Conservation (phyloP, 1,140 invertebrate genomes). For the Lithobius niger region DNA sequence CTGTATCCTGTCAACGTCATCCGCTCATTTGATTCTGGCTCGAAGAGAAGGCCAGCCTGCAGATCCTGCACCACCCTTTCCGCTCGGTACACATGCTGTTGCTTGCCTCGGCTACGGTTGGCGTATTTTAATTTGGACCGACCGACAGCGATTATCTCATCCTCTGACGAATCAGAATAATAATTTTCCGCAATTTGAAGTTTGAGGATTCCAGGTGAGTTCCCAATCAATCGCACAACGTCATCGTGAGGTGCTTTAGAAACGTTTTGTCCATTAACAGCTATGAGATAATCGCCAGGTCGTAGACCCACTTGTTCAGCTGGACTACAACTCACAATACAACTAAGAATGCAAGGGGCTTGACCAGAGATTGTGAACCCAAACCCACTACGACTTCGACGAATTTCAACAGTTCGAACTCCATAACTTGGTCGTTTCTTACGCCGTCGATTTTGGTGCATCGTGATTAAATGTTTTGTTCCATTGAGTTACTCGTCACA, state of each 20-base stretch:
- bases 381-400: slow-evolving; percentile 68
- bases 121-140: slow-evolving; percentile 44
- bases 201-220: slow-evolving; percentile 58
- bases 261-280: slow-evolving; percentile 79
- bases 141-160: slow-evolving; percentile 41
- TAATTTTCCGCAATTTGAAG: slow-evolving; percentile 80
- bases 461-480: too few relatives aligned
- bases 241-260: slow-evolving; percentile 80
- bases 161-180: slow-evolving; percentile 60
- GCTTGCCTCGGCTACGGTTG: slow-evolving; percentile 34
- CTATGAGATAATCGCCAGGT: slow-evolving; percentile 78
- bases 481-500: too few relatives aligned
- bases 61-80: slow-evolving; percentile 39
- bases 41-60: slow-evolving; percentile 24
- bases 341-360: slow-evolving; percentile 75
- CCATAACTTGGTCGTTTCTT: slow-evolving; percentile 66
- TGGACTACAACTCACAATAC: slow-evolving; percentile 68
- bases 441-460: slow-evolving; percentile 39
- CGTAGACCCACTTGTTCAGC: slow-evolving; percentile 71
- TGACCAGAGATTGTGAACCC: slow-evolving; percentile 90
- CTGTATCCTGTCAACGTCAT: too few relatives aligned
- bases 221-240: slow-evolving; percentile 76
- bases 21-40: slow-evolving; percentile 13
- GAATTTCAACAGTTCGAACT: slow-evolving; percentile 69
- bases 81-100: slow-evolving; percentile 19